Evolutionary conservation across 1,140 invertebrate genomes (phyloP).

Genomic region (Zaprionus camerounensis): DNA sequence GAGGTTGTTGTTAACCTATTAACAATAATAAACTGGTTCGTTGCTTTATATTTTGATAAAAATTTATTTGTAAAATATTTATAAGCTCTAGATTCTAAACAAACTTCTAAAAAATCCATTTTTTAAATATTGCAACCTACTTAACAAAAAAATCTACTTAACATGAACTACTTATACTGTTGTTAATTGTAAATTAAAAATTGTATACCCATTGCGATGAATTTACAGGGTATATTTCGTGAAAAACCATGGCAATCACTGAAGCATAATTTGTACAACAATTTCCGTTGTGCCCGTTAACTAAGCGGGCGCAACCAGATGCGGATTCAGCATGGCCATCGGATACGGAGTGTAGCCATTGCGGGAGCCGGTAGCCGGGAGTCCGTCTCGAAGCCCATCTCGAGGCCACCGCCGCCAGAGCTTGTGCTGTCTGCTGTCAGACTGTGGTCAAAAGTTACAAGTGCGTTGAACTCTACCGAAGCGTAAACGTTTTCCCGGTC

Average conservation of each 20-base stretch:
- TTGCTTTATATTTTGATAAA: too few species aligned
- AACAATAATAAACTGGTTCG: too few species aligned
- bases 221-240: conserved; percentile 23
- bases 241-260: conserved; percentile 59
- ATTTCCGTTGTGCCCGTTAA: conserved; percentile 54
- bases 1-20: too few species aligned
- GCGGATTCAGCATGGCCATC: conserved; percentile 28
- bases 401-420: not conserved
- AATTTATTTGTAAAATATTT: too few species aligned
- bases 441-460: conserved; percentile 72
- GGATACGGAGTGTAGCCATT: conserved; percentile 32
- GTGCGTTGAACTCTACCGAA: conserved; percentile 67
- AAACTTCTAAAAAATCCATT: too few species aligned
- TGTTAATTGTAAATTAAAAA: too few species aligned
- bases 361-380: conserved; percentile 14
- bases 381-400: not conserved
- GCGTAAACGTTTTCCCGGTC: conserved; percentile 64
- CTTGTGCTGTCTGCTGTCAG: conserved; percentile 37
- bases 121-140: too few species aligned
- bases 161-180: too few species aligned
- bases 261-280: conserved; percentile 75
- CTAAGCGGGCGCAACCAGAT: conserved; percentile 24
- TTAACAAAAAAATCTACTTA: too few species aligned
- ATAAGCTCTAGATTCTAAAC: too few species aligned
- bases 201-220: not conserved